Evolutionary conservation across 2,113 vertebrate species (phyloP).

Genomic region (Cottus gobio): DNA sequence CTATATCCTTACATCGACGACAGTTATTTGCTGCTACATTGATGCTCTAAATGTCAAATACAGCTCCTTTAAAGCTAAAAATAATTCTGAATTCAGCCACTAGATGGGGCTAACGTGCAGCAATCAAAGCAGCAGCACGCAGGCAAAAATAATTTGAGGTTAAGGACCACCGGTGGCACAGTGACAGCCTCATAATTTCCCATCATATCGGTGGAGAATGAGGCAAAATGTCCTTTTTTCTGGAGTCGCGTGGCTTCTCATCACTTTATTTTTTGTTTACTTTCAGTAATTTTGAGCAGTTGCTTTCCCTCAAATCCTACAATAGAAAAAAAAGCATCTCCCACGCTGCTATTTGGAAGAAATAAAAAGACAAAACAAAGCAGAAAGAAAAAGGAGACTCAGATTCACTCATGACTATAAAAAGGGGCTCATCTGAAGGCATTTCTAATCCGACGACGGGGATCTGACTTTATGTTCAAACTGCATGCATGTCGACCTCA

Average conservation of each 20-base stretch:
- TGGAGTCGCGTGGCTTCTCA: not conserved
- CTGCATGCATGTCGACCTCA: too few relatives aligned
- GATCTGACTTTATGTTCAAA: too few relatives aligned
- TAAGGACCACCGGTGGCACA: not conserved
- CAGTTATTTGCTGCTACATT: not conserved
- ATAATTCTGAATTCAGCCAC: not conserved
- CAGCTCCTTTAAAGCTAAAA: not conserved
- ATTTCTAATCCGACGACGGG: too few relatives aligned
- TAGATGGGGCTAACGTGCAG: not conserved
- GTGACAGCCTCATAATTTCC: too few relatives aligned
- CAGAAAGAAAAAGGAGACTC: not conserved
- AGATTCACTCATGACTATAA: not conserved
- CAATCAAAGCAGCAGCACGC: not conserved
- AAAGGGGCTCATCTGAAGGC: too few relatives aligned
- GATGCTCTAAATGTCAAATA: not conserved
- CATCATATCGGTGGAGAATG: too few relatives aligned
- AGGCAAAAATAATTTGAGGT: not conserved
- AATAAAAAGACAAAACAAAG: not conserved
- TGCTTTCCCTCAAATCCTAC: too few relatives aligned
- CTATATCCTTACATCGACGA: not conserved
- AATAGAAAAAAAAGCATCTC: too few relatives aligned
- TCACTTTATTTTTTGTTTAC: not conserved
- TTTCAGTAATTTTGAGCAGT: not conserved
- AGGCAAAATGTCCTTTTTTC: too few relatives aligned
- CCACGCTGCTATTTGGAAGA: too few relatives aligned